phyloP scores from a whole-genome alignment of 2,888 invertebrate species.

The Lysandra bellargus region DNA sequence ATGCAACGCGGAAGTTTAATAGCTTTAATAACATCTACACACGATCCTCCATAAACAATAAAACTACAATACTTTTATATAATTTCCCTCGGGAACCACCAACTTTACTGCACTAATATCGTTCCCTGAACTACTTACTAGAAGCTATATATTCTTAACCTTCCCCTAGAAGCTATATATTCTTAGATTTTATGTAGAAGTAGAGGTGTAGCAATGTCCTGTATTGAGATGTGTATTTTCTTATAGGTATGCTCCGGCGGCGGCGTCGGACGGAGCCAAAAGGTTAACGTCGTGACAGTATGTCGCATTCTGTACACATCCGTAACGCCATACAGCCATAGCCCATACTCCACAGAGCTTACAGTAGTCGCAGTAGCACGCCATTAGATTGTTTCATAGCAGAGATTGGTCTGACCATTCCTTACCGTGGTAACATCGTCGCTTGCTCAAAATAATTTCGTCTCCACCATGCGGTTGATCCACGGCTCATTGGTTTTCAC shows the following conservation, averaged over 20 bases:
- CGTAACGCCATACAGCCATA: not conserved
- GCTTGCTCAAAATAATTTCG: not conserved
- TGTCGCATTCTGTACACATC: conserved; percentile 35
- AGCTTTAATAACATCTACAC: too few species aligned
- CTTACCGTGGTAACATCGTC: not conserved
- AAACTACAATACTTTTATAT: not conserved
- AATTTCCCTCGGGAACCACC: not conserved
- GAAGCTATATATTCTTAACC: not conserved
- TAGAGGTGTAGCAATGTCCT: not conserved
- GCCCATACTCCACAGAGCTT: not conserved
- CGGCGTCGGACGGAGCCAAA: conserved; percentile 44
- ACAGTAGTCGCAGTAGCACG: not conserved
- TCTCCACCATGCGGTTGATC: not conserved
- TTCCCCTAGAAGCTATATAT: not conserved
- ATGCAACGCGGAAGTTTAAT: too few species aligned
- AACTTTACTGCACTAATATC: not conserved
- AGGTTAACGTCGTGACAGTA: conserved; percentile 49
- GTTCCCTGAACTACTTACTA: not conserved
- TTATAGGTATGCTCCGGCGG: conserved; percentile 57
- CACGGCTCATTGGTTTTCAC: not conserved
- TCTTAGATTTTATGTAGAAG: not conserved
- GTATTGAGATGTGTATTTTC: conserved; percentile 41
- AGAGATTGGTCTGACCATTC: not conserved
- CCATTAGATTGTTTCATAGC: not conserved
- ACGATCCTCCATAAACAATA: not conserved